Evolutionary conservation across 2,113 vertebrate genomes (phyloP), one percentile per base, ranked within the genome.

Genomic region (Vulpes ferrilata): DNA sequence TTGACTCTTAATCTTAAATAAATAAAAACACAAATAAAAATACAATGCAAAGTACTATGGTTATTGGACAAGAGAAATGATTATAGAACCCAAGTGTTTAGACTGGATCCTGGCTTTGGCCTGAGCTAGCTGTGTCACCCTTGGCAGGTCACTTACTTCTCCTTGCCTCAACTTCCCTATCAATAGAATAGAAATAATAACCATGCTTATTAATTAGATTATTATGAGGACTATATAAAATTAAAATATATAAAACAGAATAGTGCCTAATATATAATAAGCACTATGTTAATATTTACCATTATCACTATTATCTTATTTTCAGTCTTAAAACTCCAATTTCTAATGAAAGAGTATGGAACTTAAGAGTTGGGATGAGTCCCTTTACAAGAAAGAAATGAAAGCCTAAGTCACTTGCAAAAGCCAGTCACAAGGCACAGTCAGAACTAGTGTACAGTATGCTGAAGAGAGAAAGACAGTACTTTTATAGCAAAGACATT

Each of bases 21-120:
- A 3, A 94, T 12, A 93, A 84, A 94, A 84, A 30, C 13, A 6
- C 19, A 95, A 85, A 78, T 53, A 88, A 27, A 92, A 90, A 22
- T 60, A 86, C 32, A 81, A 4, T 11, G 4, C 3, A 11, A 95
- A 1, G 3, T 17, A 8, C 3, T 30, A 22, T 0, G 48, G 7
- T 59, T 30, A 20, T 4, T 69, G 20, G 8, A 32, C 9, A 83
- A 83, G n/a, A 80, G 20, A 19, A 48, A 1, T 2, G 25, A 67
- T 48, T 38, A 30, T 11, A 32, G 17, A 90, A 82, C 4, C 12
- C 8, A 22, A 0, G 1, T 55, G 1, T 59, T 43, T 55, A 11
- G 20, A 76, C 32, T 62, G 32, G 74, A 89, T 65, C 74, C 17
- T 51, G 12, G 16, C 22, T 82, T 51, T 89, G n/a, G 7, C 9